These are phyloP conservation scores for Margaritifera margaritifera DNA, from an alignment of 2,888 invertebrate species.

Conservation along the genomic window DNA sequence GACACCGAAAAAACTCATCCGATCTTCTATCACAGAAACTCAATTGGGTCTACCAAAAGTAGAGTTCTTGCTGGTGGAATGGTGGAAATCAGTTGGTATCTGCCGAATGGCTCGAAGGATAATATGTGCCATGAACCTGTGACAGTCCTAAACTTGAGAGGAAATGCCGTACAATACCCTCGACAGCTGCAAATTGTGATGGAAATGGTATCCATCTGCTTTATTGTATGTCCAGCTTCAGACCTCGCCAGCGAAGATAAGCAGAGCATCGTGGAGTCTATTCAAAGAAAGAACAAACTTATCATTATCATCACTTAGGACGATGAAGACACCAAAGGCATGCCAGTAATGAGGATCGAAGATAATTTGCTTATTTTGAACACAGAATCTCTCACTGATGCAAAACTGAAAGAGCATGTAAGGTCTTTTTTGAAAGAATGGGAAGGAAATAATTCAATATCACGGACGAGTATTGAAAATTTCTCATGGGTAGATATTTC, in stretches of 20 bases:
- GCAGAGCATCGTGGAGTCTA: no score
- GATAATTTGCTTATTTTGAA: no score
- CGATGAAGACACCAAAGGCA: no score
- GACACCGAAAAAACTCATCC: slow-evolving; percentile 10
- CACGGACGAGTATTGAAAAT: neutral
- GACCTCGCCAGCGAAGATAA: no score
- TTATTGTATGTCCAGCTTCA: neutral
- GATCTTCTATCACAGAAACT: slow-evolving; percentile 15
- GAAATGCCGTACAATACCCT: neutral
- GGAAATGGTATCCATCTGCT: neutral
- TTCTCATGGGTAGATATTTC: neutral
- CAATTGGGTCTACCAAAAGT: slow-evolving; percentile 4
- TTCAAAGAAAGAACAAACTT: no score
- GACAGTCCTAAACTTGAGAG: slow-evolving; percentile 12
- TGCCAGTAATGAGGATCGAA: no score
- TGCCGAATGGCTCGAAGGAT: neutral
- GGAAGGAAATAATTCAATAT: neutral
- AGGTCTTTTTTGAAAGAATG: neutral
- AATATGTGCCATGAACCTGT: slow-evolving; percentile 1
- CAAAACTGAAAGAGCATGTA: neutral
- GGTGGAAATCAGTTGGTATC: slow-evolving; percentile 15
- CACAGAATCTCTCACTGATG: no score
- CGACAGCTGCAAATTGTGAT: neutral
- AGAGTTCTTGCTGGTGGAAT: slow-evolving; percentile 5
- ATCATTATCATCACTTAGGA: no score